Conservation (phyloP, 2,888 invertebrate genomes). For the Cheilosia scutellata region DNA sequence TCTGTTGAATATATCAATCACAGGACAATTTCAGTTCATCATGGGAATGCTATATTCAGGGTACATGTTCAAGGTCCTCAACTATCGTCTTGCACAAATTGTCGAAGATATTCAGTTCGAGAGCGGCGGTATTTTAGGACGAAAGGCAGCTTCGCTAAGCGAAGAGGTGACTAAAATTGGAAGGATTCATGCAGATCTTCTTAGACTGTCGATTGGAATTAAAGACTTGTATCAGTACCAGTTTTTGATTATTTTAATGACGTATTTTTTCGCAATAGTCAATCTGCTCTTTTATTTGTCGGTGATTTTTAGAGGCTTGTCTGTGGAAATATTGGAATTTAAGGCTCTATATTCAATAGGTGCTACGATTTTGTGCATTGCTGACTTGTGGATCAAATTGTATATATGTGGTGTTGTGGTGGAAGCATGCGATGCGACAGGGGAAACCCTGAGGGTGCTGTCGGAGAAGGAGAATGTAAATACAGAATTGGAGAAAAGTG, state of each 20-base stretch:
- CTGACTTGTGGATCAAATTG: neutral
- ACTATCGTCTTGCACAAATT: neutral
- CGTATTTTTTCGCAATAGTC: neutral
- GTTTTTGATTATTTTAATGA: neutral
- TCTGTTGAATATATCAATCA: neutral
- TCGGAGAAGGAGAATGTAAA: neutral
- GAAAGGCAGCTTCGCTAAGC: neutral
- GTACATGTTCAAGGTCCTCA: neutral
- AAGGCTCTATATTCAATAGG: neutral
- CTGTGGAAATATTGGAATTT: no score
- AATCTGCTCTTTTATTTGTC: neutral
- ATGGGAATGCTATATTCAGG: slow-evolving; percentile 3
- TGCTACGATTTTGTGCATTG: neutral
- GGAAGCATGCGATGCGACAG: neutral
- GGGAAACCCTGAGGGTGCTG: neutral
- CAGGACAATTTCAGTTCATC: neutral
- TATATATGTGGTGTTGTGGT: neutral
- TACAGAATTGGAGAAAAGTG: neutral
- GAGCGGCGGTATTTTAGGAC: neutral
- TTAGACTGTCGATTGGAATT: slow-evolving; percentile 4
- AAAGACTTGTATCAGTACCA: slow-evolving; percentile 3
- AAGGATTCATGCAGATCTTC: slow-evolving; percentile 3
- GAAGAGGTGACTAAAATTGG: neutral
- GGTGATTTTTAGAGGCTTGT: neutral
- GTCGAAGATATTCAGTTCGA: neutral